Conservation (phyloP, 1,140 invertebrate genomes). For the Chlorops oryzae region DNA sequence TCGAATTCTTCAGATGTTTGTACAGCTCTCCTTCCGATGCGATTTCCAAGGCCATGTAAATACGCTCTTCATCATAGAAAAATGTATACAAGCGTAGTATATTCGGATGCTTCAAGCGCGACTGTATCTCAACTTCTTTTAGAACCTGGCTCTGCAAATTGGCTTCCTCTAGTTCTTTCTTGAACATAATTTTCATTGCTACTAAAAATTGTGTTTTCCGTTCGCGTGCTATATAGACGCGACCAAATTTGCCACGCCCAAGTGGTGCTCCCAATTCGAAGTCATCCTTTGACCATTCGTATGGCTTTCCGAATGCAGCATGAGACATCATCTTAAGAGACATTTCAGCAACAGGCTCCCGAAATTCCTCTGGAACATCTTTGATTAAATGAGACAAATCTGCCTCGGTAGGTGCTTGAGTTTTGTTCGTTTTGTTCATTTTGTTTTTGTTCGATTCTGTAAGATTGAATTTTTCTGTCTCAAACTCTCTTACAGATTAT, state of each 20-base stretch:
- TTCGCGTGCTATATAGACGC: constrained; percentile 85
- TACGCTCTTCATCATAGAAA: constrained; percentile 83
- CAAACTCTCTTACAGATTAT: too few species aligned
- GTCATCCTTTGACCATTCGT: constrained; percentile 67
- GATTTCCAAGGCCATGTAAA: constrained; percentile 91
- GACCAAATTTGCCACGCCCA: constrained; percentile 86
- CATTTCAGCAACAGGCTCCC: constrained; percentile 38
- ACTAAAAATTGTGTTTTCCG: constrained; percentile 77
- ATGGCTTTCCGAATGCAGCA: constrained; percentile 48
- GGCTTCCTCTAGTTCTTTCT: constrained; percentile 71
- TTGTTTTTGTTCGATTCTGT: too few species aligned
- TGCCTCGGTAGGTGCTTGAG: too few species aligned
- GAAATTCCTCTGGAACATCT: constrained; percentile 41
- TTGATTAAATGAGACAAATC: constrained; percentile 30
- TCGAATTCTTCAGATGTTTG: constrained; percentile 63
- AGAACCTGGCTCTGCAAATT: constrained; percentile 77
- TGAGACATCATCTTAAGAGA: constrained; percentile 50
- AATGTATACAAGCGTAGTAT: constrained; percentile 84
- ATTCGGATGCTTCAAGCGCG: constrained; percentile 84
- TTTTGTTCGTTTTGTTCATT: too few species aligned
- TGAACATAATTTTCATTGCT: constrained; percentile 87
- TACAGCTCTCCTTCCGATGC: constrained; percentile 88
- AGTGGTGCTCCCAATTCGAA: constrained; percentile 81
- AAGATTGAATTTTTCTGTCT: too few species aligned
- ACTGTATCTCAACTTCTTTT: constrained; percentile 94